These are phyloP conservation scores for Chironomus tentans DNA, from an alignment of 2,888 invertebrate genomes.

Conservation along the genomic window DNA sequence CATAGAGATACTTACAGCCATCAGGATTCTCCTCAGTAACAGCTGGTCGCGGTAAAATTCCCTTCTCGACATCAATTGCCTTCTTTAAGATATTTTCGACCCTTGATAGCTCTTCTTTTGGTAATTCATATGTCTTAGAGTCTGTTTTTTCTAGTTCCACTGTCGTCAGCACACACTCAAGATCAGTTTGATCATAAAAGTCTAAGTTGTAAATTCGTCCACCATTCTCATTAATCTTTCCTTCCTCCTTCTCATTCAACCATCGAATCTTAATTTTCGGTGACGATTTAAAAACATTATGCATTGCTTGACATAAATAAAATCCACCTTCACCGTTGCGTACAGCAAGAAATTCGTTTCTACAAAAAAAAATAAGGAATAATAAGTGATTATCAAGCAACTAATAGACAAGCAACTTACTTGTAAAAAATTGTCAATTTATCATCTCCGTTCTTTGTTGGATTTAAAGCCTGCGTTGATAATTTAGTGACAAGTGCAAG, in stretches of 20 bases:
- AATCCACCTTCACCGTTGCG: slow-evolving; percentile 82
- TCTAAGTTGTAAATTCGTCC: slow-evolving; percentile 73
- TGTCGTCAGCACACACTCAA: slow-evolving; percentile 82
- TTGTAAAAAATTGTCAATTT: slow-evolving; percentile 82
- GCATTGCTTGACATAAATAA: slow-evolving; percentile 81
- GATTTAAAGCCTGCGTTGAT: slow-evolving; percentile 51
- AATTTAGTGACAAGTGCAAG: slow-evolving; percentile 66
- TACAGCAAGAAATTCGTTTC: slow-evolving; percentile 84
- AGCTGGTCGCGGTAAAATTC: slow-evolving; percentile 51
- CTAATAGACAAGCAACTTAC: slow-evolving; percentile 42
- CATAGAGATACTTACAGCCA: slow-evolving; percentile 55
- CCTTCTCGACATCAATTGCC: slow-evolving; percentile 72
- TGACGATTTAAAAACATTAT: slow-evolving; percentile 81
- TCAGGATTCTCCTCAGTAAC: slow-evolving; percentile 79
- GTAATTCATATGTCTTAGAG: slow-evolving; percentile 60
- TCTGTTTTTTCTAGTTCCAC: slow-evolving; percentile 65
- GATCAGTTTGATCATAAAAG: slow-evolving; percentile 84
- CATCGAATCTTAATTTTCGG: slow-evolving; percentile 82
- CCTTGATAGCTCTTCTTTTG: slow-evolving; percentile 62
- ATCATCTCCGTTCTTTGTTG: slow-evolving; percentile 54
- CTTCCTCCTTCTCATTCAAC: slow-evolving; percentile 66
- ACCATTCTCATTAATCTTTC: slow-evolving; percentile 42
- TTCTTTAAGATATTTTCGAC: slow-evolving; percentile 76
- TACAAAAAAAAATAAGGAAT: slow-evolving; percentile 35
- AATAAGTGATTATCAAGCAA: no score